phyloP scores from a whole-genome alignment of 1,140 invertebrate genomes.

The Holotrichia oblita region DNA sequence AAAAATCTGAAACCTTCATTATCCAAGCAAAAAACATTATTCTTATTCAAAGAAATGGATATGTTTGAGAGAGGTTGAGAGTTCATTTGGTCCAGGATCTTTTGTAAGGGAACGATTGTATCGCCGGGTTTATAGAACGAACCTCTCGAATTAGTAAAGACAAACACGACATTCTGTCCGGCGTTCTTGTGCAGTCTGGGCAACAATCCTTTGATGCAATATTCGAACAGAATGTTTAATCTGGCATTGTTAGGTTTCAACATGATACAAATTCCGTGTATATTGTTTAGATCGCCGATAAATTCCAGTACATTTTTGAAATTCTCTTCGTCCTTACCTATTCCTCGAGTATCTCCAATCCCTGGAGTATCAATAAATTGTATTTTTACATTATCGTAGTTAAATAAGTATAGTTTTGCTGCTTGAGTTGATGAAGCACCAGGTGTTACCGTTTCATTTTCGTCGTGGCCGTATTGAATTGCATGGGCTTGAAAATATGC shows the following conservation, averaged over 20 bases:
- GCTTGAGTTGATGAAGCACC: slow-evolving; percentile 51
- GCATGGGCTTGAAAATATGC: slow-evolving; percentile 46
- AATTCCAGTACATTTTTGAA: slow-evolving; percentile 53
- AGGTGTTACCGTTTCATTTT: slow-evolving; percentile 49
- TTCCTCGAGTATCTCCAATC: too few species aligned
- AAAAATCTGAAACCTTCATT: too few species aligned
- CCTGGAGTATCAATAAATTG: too few species aligned
- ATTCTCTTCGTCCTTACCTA: slow-evolving; percentile 54
- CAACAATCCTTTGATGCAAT: too few species aligned
- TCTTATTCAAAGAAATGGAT: too few species aligned
- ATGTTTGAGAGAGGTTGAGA: slow-evolving; percentile 51
- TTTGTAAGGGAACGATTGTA: slow-evolving; percentile 48
- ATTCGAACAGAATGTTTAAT: slow-evolving; percentile 52
- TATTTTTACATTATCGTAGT: too few species aligned
- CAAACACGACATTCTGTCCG: slow-evolving; percentile 54
- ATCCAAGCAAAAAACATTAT: too few species aligned
- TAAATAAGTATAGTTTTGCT: slow-evolving; percentile 55
- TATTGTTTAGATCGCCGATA: slow-evolving; percentile 49
- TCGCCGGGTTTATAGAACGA: too few species aligned
- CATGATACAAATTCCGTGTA: too few species aligned
- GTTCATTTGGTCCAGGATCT: slow-evolving; percentile 46
- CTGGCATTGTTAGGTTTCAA: slow-evolving; percentile 53
- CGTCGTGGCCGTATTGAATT: slow-evolving; percentile 46
- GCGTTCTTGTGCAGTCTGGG: slow-evolving; percentile 54
- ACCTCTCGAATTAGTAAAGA: slow-evolving; percentile 54